Evolutionary conservation across 2,113 vertebrate genomes (phyloP), one percentile per base, ranked within the genome.

Genomic region (Camelus bactrianus): DNA sequence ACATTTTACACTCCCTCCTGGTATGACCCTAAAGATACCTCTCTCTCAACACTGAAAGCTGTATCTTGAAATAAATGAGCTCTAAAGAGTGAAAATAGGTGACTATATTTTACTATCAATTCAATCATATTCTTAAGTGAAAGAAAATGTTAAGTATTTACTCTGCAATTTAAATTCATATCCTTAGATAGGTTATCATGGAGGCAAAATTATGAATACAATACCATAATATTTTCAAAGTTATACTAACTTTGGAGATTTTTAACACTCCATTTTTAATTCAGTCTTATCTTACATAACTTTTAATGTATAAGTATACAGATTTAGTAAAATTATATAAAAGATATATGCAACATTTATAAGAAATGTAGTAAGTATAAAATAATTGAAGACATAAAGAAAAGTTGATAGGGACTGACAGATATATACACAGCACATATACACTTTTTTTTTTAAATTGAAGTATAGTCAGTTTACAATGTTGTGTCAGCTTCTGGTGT

Each of bases 141-240:
- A 92, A 85, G 58, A 24, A 14, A 80, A 60, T 19, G 60, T 86
- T 93, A 93, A 84, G 84, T 94, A 96, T 93, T 96, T 89, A 94
- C 91, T 82, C 60, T 95, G 14, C 24, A 94, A 77, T 85, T 70
- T 90, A 88, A 93, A 97, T 93, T 94, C 82, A 64, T 56, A 91
- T 30, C 42, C 2, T 93, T 94, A 69, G 42, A 73, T 3, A 15
- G 50, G 64, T 22, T 60, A 88, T n/a, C 30, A 79, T 46, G 64
- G 52, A 91, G 35, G 16, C 9, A 89, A 94, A 94, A 89, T 54
- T 93, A 91, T 89, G 15, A 93, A 89, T 89, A 81, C 88, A 95
- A 80, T 92, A 77, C 28, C 28, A 80, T 90, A 93, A 64, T 85
- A 73, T 95, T 95, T 97, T 81, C 60, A 85, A 76, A 81, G 67